Conservation (phyloP, 1,140 invertebrate genomes). For the Drosophila fuyamai region DNA sequence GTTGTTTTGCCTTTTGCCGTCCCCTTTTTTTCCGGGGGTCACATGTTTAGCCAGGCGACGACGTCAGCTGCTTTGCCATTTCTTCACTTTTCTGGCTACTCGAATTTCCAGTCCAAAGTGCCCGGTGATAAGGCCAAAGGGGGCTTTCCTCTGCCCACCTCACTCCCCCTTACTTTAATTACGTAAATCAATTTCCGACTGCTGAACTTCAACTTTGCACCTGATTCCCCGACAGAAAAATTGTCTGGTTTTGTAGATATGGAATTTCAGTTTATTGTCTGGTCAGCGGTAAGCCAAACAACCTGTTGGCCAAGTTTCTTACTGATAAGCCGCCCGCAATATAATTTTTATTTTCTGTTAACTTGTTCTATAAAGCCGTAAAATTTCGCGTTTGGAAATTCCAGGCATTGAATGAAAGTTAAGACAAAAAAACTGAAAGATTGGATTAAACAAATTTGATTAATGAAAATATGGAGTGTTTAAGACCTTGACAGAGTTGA, state of each 20-base stretch:
- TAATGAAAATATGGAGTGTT: neutral
- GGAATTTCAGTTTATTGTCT: slow-evolving; percentile 30
- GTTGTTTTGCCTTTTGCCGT: slow-evolving; percentile 13
- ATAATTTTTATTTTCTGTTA: slow-evolving; percentile 33
- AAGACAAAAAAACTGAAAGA: neutral
- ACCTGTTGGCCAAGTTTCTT: slow-evolving; percentile 38
- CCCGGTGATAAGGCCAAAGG: slow-evolving; percentile 38
- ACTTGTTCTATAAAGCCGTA: slow-evolving; percentile 37
- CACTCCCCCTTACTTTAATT: slow-evolving; percentile 8
- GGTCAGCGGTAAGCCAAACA: slow-evolving; percentile 17
- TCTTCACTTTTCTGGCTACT: slow-evolving; percentile 25
- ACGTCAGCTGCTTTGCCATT: slow-evolving; percentile 3
- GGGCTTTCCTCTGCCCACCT: neutral
- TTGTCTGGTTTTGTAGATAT: slow-evolving; percentile 13
- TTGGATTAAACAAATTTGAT: neutral
- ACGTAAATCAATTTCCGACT: slow-evolving; percentile 54
- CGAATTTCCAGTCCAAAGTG: slow-evolving; percentile 47
- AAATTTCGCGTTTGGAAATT: slow-evolving; percentile 4
- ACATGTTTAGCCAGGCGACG: slow-evolving; percentile 57
- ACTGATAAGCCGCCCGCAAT: slow-evolving; percentile 43
- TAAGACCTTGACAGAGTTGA: too few species aligned
- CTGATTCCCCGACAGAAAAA: neutral
- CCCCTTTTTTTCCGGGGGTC: slow-evolving; percentile 20
- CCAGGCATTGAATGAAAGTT: slow-evolving; percentile 11
- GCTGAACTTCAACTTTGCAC: slow-evolving; percentile 45